A percentile compares a stretch with the other conserved stretches of the same genome.
Conservation (phyloP, 2,797 vertebrate genomes). For the Chelidonichthys spinosus region DNA sequence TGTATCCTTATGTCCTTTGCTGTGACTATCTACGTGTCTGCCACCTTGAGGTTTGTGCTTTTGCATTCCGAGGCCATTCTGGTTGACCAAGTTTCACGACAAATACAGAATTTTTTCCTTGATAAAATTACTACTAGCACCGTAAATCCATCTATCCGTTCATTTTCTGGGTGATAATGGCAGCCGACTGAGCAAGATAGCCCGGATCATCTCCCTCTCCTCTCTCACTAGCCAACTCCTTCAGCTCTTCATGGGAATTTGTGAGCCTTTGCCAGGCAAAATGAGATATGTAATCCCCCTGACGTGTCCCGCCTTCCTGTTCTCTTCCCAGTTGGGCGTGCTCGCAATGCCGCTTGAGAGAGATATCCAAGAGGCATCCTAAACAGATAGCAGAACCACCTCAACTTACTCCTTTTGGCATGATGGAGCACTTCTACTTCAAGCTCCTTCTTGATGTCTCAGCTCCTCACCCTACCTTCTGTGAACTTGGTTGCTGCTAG, state of each 20-base stretch:
- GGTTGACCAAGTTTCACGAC: slow-evolving; percentile 20
- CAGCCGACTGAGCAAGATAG: slow-evolving; percentile 17
- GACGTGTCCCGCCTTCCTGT: slow-evolving; percentile 9
- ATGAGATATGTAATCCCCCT: slow-evolving; percentile 28
- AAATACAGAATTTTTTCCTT: neutral
- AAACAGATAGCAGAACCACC: slow-evolving; percentile 10
- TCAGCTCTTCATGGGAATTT: slow-evolving; percentile 30
- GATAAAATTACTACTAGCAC: slow-evolving; percentile 7
- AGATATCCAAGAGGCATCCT: slow-evolving; percentile 1
- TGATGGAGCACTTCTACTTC: neutral
- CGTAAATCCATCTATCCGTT: slow-evolving; percentile 17
- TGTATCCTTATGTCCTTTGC: slow-evolving; percentile 45
- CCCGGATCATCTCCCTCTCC: slow-evolving; percentile 29
- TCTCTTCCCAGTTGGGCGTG: slow-evolving; percentile 13
- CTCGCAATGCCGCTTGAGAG: slow-evolving; percentile 10
- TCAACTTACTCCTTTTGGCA: slow-evolving; percentile 10
- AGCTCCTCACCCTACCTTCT: too few relatives aligned
- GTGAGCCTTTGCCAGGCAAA: slow-evolving; percentile 2
- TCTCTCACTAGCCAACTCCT: slow-evolving; percentile 17
- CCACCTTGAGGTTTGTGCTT: slow-evolving; percentile 32
- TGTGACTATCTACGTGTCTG: slow-evolving; percentile 56
- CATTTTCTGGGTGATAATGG: slow-evolving; percentile 5
- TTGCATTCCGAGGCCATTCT: slow-evolving; percentile 40
- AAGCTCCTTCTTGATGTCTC: neutral
- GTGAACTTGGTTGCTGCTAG: too few relatives aligned